A percentile compares a stretch with the other conserved stretches of the same genome.
Conservation (phyloP, 2,888 invertebrate genomes). For the Hololepta plana region DNA sequence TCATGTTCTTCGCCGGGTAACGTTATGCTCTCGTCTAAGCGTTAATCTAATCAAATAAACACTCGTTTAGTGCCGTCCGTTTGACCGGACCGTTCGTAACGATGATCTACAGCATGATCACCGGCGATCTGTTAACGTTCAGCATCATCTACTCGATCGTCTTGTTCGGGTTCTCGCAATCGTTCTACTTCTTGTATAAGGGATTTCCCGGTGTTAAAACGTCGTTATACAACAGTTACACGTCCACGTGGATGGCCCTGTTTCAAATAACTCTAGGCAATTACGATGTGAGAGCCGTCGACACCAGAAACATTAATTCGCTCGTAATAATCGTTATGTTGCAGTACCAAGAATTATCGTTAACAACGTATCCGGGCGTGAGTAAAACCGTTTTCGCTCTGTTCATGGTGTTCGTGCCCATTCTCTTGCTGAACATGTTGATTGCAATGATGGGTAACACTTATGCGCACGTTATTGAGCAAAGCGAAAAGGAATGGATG, state of each 20-base stretch:
- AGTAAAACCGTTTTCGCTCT: constrained; percentile 93
- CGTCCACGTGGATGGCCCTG: constrained; percentile 91
- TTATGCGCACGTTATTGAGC: constrained; percentile 92
- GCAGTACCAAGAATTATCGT: constrained; percentile 83
- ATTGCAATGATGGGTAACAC: constrained; percentile 99
- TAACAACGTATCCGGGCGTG: constrained; percentile 79
- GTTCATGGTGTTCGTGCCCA: constrained; percentile 97
- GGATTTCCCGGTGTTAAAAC: constrained; percentile 66
- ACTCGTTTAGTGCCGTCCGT: constrained; percentile 58
- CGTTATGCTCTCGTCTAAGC: constrained; percentile 2
- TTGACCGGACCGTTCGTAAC: constrained; percentile 97
- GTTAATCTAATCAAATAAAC: constrained; percentile 3
- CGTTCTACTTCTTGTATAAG: constrained; percentile 88
- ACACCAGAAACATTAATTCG: not conserved
- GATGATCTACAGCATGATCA: constrained; percentile 99
- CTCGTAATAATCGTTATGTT: constrained; percentile 4
- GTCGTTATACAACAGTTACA: constrained; percentile 67
- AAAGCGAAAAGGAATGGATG: constrained; percentile 98
- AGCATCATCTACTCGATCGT: constrained; percentile 93
- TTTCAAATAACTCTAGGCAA: constrained; percentile 96
- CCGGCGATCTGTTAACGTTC: constrained; percentile 96
- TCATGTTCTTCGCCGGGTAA: constrained; percentile 98
- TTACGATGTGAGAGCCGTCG: constrained; percentile 66
- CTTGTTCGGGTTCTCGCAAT: constrained; percentile 89
- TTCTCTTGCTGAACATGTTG: constrained; percentile 87